Conservation (phyloP, 2,888 invertebrate species). For the Stenichneumon culpator region DNA sequence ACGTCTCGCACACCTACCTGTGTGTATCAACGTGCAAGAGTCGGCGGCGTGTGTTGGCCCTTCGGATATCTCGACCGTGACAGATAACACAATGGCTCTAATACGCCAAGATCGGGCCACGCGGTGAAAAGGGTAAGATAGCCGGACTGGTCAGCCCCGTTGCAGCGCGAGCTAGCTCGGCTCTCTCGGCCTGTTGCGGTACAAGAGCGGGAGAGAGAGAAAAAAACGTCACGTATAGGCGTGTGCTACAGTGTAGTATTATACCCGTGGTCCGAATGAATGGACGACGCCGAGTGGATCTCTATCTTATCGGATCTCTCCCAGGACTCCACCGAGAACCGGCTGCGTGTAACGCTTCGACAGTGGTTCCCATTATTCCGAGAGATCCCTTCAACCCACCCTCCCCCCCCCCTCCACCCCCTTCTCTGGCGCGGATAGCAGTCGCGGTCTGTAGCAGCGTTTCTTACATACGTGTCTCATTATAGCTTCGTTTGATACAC, state of each 20-base stretch:
- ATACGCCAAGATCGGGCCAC: conserved; percentile 75
- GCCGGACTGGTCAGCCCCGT: conserved; percentile 61
- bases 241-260: conserved; percentile 32
- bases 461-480: conserved; percentile 59
- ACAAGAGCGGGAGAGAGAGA: conserved; percentile 36
- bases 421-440: conserved; percentile 1
- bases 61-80: conserved; percentile 81
- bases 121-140: conserved; percentile 79
- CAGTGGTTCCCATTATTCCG: conserved; percentile 79
- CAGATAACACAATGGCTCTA: conserved; percentile 84
- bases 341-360: conserved; percentile 76
- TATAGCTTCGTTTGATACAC: conserved; percentile 55
- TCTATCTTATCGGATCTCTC: conserved; percentile 82
- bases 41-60: conserved; percentile 76
- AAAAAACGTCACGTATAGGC: neutral
- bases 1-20: neutral
- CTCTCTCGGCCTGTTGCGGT: neutral
- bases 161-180: conserved; percentile 33
- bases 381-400: conserved; percentile 33
- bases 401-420: conserved; percentile 41
- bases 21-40: conserved; percentile 23
- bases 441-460: conserved; percentile 18
- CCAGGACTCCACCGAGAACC: conserved; percentile 62
- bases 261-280: conserved; percentile 78
- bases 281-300: conserved; percentile 74